Evolutionary conservation across 2,888 invertebrate species (phyloP), one percentile per base, ranked within the genome.

Genomic region (Drosophila melanocephala): DNA sequence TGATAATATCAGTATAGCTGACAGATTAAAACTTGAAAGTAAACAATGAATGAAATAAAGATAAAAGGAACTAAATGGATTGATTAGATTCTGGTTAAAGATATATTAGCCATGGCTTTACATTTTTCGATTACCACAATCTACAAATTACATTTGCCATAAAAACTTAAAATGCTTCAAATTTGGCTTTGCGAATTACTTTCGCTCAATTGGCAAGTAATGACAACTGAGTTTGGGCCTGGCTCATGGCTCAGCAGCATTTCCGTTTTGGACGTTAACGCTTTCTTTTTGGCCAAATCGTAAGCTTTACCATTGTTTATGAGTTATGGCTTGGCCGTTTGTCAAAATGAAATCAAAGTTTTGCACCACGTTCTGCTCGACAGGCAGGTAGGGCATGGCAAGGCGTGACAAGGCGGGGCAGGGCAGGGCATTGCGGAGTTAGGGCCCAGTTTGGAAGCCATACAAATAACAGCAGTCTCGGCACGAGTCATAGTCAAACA

Each of bases 181-280:
- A 37, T 7, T 35, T n/a, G 47, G 39, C 28, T 62, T 69, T 64
- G 55, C 58, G 26, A 53, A 52, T 79, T 57, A 84, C 89, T 88
- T 83, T 83, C 83, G 89, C 89, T 67, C 77, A 86, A 67, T 73
- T 62, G 73, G 55, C 64, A 64, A 71, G 55, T 60, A 69, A 57
- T 42, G n/a, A 52, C 59, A 65, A 32, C 32, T 30, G 35, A 53
- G 60, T 28, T 33, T 51, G 51, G 80, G 83, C 60, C 68, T 37
- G 64, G 65, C 57, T 72, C 75, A 56, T 63, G 69, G 32, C 65
- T 58, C 53, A 32, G 67, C 72, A 12, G 28, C 10, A 79, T 78
- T 86, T 85, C 89, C 90, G 89, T 81, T 88, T 58, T 58, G 22
- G 32, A 60, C 64, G 88, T 66, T 68, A 77, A 67, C 86, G 81